phyloP scores from a whole-genome alignment of 2,797 vertebrate species.

The Pipistrellus nathusii region DNA sequence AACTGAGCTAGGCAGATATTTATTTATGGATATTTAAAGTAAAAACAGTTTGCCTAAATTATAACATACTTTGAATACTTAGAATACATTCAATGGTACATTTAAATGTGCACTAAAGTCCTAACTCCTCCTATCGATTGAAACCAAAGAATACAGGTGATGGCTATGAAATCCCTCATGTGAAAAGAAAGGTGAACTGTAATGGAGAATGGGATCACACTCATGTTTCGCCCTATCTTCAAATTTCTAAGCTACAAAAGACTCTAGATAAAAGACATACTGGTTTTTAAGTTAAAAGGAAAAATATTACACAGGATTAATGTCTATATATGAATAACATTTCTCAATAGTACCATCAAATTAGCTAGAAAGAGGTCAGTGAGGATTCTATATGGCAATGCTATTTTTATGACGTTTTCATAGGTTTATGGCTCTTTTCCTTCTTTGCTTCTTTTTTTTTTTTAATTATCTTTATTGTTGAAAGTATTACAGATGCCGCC shows the following conservation, averaged over 20 bases:
- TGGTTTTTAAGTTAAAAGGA: slow-evolving; percentile 6
- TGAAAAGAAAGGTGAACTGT: neutral
- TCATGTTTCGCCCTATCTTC: neutral
- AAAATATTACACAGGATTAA: neutral
- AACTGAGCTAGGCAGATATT: neutral
- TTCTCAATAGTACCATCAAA: neutral
- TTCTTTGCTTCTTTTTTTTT: no score
- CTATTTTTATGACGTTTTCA: slow-evolving; percentile 8
- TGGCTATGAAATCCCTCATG: neutral
- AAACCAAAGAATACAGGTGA: neutral
- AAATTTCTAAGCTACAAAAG: neutral
- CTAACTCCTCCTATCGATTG: neutral
- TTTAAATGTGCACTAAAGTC: neutral
- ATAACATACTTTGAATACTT: neutral
- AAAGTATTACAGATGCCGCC: no score
- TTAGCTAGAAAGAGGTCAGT: neutral
- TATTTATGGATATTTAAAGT: neutral
- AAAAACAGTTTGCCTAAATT: slow-evolving; percentile 6
- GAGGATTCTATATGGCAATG: neutral
- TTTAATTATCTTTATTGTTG: no score
- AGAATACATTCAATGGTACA: neutral
- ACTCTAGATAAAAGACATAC: neutral
- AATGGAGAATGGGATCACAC: neutral
- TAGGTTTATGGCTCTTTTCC: neutral
- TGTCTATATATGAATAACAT: neutral